Percentiles rank a stretch among this genome's conserved stretches.
These are phyloP conservation scores for Pegea sp. DNA, from an alignment of 23 tunicate genomes.

Conservation along the genomic window DNA sequence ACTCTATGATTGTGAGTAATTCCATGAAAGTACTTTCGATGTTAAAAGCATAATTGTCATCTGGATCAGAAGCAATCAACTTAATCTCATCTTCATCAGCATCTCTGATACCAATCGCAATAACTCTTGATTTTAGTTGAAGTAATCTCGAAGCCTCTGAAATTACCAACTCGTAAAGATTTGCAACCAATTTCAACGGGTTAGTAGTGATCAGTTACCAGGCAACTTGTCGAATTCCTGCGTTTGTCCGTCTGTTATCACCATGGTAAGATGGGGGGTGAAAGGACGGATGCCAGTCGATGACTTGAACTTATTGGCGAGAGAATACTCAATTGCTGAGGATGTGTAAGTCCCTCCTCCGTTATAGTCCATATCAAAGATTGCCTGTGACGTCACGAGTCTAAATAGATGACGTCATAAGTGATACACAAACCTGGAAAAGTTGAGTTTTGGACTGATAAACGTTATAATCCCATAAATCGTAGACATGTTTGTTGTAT, in stretches of 20 bases:
- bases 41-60: conserved; percentile 9
- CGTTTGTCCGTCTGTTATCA: conserved; percentile 68
- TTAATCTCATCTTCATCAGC: conserved; percentile 16
- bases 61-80: conserved; percentile 22
- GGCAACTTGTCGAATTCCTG: neutral
- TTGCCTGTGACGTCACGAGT: too few relatives aligned
- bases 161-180: too few relatives aligned
- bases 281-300: conserved; percentile 22
- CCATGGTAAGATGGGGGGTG: conserved; percentile 47
- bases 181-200: too few relatives aligned
- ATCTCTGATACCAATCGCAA: conserved; percentile 32
- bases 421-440: conserved; percentile 9
- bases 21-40: conserved; percentile 6
- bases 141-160: too few relatives aligned
- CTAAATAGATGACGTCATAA: too few relatives aligned
- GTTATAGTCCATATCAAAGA: conserved; percentile 10
- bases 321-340: conserved; percentile 29
- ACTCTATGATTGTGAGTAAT: conserved; percentile 20
- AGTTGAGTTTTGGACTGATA: conserved; percentile 10
- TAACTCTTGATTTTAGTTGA: conserved; percentile 19
- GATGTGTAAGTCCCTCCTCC: conserved; percentile 45
- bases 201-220: too few relatives aligned
- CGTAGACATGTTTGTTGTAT: conserved; percentile 14
- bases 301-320: conserved; percentile 22
- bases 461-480: conserved; percentile 27